Conservation (phyloP, 1,140 invertebrate genomes). For the Aporrectodea caliginosa region DNA sequence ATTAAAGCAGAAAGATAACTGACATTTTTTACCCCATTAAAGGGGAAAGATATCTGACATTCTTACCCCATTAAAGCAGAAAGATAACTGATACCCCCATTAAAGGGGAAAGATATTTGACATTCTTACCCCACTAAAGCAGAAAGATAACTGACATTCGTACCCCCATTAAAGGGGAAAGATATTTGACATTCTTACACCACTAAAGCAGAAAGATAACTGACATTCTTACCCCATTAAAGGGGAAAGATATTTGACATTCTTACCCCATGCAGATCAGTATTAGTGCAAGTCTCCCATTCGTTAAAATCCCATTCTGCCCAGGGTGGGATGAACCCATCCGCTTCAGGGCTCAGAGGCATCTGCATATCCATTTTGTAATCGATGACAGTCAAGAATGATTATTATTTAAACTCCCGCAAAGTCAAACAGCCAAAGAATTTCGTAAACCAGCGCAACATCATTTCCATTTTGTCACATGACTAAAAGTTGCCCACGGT, state of each 20-base stretch:
- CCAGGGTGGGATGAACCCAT: slow-evolving; percentile 25
- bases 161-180: background rate
- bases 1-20: too few relatives aligned
- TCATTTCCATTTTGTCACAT: too few relatives aligned
- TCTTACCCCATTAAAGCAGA: too few relatives aligned
- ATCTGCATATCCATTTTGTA: slow-evolving; percentile 8
- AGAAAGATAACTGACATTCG: background rate
- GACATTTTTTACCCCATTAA: too few relatives aligned
- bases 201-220: background rate
- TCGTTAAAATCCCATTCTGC: slow-evolving; percentile 32
- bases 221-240: background rate
- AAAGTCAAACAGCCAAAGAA: too few relatives aligned
- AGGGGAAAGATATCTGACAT: too few relatives aligned
- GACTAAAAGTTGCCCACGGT: too few relatives aligned
- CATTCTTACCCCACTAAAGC: background rate
- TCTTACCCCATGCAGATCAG: background rate
- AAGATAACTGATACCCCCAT: background rate
- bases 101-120: background rate
- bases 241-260: background rate
- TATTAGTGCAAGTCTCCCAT: slow-evolving; percentile 27
- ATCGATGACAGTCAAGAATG: too few relatives aligned
- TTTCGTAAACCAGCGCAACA: too few relatives aligned
- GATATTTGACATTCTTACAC: background rate
- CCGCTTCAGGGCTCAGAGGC: slow-evolving; percentile 10
- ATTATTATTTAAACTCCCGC: too few relatives aligned